Conservation (phyloP, 2,888 invertebrate genomes). For the Idaea biselata region DNA sequence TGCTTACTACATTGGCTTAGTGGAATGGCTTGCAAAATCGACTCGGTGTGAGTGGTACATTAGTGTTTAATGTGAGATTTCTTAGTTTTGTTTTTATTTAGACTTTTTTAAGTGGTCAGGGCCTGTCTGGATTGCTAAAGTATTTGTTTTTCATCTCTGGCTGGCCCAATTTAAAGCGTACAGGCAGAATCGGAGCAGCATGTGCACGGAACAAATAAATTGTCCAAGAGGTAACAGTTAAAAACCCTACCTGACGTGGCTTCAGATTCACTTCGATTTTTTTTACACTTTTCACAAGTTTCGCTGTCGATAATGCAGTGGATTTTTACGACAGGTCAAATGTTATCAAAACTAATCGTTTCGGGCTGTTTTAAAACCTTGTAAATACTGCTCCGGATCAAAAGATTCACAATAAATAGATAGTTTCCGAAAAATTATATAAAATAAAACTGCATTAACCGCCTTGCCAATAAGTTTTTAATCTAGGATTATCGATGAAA, state of each 20-base stretch:
- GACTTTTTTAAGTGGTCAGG: slow-evolving; percentile 34
- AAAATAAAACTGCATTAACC: background rate
- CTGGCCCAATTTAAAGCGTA: slow-evolving; percentile 31
- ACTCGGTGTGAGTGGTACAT: slow-evolving; percentile 33
- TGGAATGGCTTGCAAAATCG: slow-evolving; percentile 22
- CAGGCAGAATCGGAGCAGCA: background rate
- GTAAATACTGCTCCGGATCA: background rate
- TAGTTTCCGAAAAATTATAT: background rate
- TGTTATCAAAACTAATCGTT: no score
- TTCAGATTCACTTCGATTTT: no score
- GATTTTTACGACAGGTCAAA: background rate
- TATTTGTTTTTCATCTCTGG: slow-evolving; percentile 43
- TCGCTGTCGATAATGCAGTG: background rate
- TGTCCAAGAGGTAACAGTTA: background rate
- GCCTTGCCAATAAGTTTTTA: no score
- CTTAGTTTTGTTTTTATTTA: slow-evolving; percentile 25
- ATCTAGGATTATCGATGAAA: no score
- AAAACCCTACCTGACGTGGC: background rate
- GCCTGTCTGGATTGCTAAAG: slow-evolving; percentile 43
- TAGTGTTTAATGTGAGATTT: slow-evolving; percentile 37
- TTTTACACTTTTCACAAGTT: background rate
- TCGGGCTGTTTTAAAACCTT: background rate
- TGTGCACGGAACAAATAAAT: slow-evolving; percentile 6
- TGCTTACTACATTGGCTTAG: slow-evolving; percentile 23
- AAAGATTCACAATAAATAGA: background rate